phyloP scores from a whole-genome alignment of 2,113 vertebrate species.

The Ramphastos sulfuratus region DNA sequence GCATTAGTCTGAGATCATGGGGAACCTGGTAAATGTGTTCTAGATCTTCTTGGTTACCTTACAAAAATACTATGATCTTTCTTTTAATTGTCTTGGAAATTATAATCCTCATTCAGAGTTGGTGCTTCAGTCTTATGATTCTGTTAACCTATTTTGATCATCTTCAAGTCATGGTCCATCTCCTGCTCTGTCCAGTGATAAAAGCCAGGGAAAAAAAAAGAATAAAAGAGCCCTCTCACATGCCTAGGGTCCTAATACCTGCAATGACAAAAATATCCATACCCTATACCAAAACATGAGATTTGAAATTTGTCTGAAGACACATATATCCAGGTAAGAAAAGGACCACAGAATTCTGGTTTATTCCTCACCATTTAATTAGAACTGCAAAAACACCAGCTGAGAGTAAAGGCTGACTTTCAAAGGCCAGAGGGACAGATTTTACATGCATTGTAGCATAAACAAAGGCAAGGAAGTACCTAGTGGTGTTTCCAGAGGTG shows the following conservation, averaged over 20 bases:
- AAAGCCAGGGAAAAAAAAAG: not conserved
- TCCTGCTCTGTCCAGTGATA: not conserved
- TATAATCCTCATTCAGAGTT: not conserved
- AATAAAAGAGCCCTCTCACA: not conserved
- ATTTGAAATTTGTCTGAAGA: not conserved
- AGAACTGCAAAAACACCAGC: not conserved
- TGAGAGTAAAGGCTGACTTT: not conserved
- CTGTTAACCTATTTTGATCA: not conserved
- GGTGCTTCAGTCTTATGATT: not conserved
- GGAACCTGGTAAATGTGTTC: not conserved
- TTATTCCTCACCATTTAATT: not conserved
- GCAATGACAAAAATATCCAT: not conserved
- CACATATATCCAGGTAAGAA: not conserved
- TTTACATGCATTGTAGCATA: not conserved
- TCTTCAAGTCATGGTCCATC: not conserved
- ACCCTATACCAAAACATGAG: not conserved
- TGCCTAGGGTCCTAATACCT: not conserved
- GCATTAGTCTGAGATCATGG: rapidly evolving
- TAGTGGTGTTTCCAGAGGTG: not conserved
- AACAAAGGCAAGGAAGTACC: not conserved
- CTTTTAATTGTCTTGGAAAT: not conserved
- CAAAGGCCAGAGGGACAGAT: not conserved
- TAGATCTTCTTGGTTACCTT: not conserved
- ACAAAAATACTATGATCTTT: not conserved
- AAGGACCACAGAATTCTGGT: not conserved